phyloP scores from a whole-genome alignment of 2,888 invertebrate genomes.

The Brassicogethes aeneus region DNA sequence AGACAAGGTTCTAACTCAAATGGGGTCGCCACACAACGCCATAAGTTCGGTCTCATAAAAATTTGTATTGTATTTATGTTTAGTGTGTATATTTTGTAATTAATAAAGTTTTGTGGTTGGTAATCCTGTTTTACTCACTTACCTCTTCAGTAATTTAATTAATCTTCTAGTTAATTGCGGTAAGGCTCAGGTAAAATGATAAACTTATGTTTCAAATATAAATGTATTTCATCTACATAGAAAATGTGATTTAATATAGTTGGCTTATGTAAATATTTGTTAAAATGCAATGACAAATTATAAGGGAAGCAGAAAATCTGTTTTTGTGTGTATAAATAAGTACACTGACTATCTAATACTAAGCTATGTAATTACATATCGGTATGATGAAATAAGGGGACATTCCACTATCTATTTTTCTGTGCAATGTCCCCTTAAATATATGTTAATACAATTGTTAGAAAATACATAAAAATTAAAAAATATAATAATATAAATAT shows the following conservation, averaged over 20 bases:
- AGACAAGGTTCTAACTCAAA: constrained; percentile 95
- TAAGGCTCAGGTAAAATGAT: not conserved
- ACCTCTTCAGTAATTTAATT: not conserved
- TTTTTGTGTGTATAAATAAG: not conserved
- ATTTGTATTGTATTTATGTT: not conserved
- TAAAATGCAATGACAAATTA: not conserved
- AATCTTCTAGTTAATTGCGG: not conserved
- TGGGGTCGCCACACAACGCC: constrained; percentile 96
- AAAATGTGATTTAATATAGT: constrained; percentile 14
- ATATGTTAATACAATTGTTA: not conserved
- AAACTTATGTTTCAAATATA: constrained; percentile 15
- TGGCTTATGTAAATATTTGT: not conserved
- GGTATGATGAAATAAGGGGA: too few species aligned
- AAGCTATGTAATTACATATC: too few species aligned
- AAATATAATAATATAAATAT: not conserved
- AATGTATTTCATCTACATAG: constrained; percentile 17
- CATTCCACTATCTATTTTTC: too few species aligned
- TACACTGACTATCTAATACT: not conserved
- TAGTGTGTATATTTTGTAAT: not conserved
- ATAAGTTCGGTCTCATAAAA: constrained; percentile 79
- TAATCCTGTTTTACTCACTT: not conserved
- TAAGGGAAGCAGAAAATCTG: too few species aligned
- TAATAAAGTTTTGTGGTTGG: not conserved
- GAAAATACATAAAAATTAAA: not conserved
- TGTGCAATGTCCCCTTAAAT: too few species aligned